These are phyloP conservation scores for Rhingia rostrata DNA, from an alignment of 2,888 invertebrate species.

Conservation along the genomic window DNA sequence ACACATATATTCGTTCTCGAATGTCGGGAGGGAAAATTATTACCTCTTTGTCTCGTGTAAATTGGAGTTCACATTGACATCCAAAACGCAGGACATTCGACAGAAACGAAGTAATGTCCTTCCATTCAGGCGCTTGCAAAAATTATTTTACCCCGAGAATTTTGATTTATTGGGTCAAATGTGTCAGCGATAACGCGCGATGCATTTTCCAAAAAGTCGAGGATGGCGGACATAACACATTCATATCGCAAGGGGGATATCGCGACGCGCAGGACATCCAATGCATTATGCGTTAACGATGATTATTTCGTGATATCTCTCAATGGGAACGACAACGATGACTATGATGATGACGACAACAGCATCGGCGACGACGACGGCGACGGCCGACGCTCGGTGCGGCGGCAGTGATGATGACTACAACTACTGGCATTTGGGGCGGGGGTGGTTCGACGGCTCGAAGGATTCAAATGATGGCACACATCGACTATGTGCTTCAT, in stretches of 20 bases:
- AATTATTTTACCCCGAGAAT: slow-evolving; percentile 75
- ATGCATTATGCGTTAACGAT: slow-evolving; percentile 71
- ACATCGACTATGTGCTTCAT: slow-evolving; percentile 53
- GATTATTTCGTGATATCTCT: slow-evolving; percentile 70
- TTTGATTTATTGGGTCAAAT: slow-evolving; percentile 79
- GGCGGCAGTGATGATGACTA: slow-evolving; percentile 23
- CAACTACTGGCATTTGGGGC: not conserved
- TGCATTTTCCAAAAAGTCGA: slow-evolving; percentile 46
- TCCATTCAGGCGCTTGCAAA: slow-evolving; percentile 45
- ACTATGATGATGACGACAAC: slow-evolving; percentile 22
- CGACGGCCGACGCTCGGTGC: slow-evolving; percentile 2
- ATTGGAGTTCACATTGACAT: slow-evolving; percentile 39
- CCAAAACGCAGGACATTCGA: slow-evolving; percentile 41
- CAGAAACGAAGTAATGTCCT: slow-evolving; percentile 42
- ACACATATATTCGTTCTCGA: slow-evolving; percentile 6
- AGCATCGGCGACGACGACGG: slow-evolving; percentile 9
- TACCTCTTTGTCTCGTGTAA: slow-evolving; percentile 34
- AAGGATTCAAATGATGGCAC: slow-evolving; percentile 35
- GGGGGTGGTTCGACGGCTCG: slow-evolving; percentile 20
- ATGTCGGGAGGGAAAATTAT: slow-evolving; percentile 57
- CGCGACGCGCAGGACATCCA: slow-evolving; percentile 59
- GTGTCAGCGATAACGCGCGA: slow-evolving; percentile 77
- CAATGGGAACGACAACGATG: slow-evolving; percentile 60
- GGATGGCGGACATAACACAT: not conserved
- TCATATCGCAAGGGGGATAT: slow-evolving; percentile 54